phyloP scores from a whole-genome alignment of 2,888 invertebrate genomes.

The Agrypnus murinus region DNA sequence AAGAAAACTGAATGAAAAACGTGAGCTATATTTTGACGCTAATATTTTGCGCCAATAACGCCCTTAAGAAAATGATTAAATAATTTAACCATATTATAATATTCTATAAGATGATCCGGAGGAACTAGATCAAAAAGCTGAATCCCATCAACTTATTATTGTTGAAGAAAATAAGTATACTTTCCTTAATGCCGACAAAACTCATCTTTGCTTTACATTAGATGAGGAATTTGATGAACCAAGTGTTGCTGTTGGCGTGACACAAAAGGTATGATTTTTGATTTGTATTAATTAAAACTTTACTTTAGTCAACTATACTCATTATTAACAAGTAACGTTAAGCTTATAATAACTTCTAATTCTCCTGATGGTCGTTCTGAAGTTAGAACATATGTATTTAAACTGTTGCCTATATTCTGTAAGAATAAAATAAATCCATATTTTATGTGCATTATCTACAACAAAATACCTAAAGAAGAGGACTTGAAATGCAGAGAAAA shows the following conservation, averaged over 20 bases:
- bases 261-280: slow-evolving; percentile 47
- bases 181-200: slow-evolving; percentile 46
- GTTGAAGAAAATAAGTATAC: slow-evolving; percentile 56
- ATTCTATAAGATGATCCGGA: slow-evolving; percentile 51
- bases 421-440: no score
- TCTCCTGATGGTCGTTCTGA: slow-evolving; percentile 46
- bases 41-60: no score
- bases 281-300: no score
- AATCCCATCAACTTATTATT: slow-evolving; percentile 45
- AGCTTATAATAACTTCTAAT: slow-evolving; percentile 45
- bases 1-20: no score
- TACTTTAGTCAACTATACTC: no score
- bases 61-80: slow-evolving; percentile 11
- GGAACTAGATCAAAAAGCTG: slow-evolving; percentile 53
- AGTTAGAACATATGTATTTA: slow-evolving; percentile 50
- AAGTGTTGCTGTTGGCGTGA: slow-evolving; percentile 44
- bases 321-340: no score
- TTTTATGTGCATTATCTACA: no score
- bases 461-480: no score
- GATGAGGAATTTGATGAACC: slow-evolving; percentile 56
- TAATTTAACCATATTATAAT: slow-evolving; percentile 12
- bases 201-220: slow-evolving; percentile 46
- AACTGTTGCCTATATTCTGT: no score
- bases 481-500: no score
- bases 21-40: no score